Conservation (phyloP, 2,113 vertebrate genomes). For the Crotalus viridis region DNA sequence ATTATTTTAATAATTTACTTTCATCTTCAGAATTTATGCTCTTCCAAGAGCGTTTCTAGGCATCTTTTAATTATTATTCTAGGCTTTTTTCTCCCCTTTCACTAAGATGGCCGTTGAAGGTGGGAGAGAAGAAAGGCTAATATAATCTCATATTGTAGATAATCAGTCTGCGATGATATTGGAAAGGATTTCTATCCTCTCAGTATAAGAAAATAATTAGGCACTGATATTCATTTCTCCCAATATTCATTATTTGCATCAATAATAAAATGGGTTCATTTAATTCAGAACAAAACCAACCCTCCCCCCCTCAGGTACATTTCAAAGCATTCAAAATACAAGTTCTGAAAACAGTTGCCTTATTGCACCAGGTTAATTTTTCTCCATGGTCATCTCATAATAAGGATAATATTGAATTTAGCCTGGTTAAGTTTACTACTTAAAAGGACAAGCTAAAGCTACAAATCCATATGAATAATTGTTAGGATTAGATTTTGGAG, state of each 20-base stretch:
- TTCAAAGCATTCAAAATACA: neutral
- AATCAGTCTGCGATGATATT: constrained; percentile 26
- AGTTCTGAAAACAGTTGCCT: neutral
- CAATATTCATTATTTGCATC: neutral
- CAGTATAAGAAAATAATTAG: neutral
- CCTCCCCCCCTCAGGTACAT: neutral
- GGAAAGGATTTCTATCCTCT: constrained; percentile 3
- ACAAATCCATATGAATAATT: neutral
- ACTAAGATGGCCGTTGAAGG: constrained; percentile 3
- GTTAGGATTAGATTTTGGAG: neutral
- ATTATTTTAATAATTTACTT: constrained; percentile 99
- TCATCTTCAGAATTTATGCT: constrained; percentile 99
- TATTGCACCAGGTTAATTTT: neutral
- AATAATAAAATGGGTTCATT: neutral
- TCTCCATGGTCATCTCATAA: neutral
- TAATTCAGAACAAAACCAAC: neutral
- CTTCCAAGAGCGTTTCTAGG: constrained; percentile 94
- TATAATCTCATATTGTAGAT: constrained; percentile 52
- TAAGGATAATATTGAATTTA: neutral
- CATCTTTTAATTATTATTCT: constrained; percentile 97
- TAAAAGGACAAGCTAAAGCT: neutral
- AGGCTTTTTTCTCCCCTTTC: constrained; percentile 46
- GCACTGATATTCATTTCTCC: neutral
- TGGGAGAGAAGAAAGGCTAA: constrained; percentile 48
- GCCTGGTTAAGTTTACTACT: neutral